Conservation (phyloP, 2,113 vertebrate species). For the Pachycephala philippinensis region DNA sequence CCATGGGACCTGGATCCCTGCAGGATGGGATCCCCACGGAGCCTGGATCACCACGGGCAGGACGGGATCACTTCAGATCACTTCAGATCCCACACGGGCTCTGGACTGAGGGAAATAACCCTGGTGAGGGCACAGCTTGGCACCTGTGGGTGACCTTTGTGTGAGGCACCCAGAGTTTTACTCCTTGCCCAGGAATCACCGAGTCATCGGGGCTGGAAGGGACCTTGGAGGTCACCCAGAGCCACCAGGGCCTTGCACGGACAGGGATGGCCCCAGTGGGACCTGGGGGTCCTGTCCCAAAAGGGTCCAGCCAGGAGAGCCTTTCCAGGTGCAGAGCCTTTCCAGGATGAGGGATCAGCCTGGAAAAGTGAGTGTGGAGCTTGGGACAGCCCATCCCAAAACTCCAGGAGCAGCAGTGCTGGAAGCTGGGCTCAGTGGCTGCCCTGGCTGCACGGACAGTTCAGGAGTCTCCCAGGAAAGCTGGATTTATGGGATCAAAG, state of each 20-base stretch:
- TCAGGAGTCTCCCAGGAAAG: background rate
- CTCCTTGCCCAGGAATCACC: background rate
- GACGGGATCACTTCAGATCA: background rate
- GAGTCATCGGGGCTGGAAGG: background rate
- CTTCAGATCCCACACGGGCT: rapidly evolving
- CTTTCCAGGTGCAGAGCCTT: rapidly evolving
- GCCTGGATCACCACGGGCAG: too few relatives aligned
- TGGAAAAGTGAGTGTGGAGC: background rate
- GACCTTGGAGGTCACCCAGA: background rate
- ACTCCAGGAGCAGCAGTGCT: rapidly evolving
- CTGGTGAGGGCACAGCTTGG: background rate
- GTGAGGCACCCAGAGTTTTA: background rate
- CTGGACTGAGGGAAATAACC: background rate
- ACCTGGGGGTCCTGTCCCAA: background rate
- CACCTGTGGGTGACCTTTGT: background rate
- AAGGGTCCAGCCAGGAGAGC: background rate
- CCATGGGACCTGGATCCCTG: background rate
- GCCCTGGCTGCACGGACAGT: background rate
- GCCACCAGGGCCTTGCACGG: background rate
- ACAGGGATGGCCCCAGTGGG: background rate
- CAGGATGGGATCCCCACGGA: rapidly evolving
- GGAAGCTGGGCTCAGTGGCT: background rate
- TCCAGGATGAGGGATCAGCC: background rate
- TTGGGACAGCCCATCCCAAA: background rate
- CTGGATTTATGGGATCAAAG: background rate